Percentiles rank a stretch among this genome's conserved stretches.
phyloP scores from a whole-genome alignment of 2,797 vertebrate genomes.

The Mormyrops attenuatus region DNA sequence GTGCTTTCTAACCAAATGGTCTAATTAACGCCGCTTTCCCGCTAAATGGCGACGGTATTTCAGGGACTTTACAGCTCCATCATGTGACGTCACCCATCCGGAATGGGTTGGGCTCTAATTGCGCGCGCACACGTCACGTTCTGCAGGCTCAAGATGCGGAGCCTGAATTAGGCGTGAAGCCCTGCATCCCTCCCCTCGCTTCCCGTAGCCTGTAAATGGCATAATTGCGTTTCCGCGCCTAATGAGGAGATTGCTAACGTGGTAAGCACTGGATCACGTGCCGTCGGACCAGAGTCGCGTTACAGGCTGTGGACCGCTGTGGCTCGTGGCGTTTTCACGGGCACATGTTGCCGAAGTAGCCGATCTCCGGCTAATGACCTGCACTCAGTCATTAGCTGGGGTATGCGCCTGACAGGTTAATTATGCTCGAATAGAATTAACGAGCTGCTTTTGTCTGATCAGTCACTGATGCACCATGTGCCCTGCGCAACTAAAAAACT shows the following conservation, averaged over 20 bases:
- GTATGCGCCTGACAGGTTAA: conserved; percentile 52
- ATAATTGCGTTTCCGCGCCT: background rate
- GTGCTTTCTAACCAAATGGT: background rate
- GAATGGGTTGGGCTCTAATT: background rate
- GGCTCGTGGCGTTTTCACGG: conserved; percentile 52
- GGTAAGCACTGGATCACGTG: conserved; percentile 38
- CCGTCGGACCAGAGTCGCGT: conserved; percentile 49
- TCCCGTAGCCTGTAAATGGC: background rate
- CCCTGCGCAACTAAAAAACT: background rate
- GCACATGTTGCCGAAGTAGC: conserved; percentile 43
- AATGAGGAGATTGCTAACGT: background rate
- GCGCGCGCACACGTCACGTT: background rate
- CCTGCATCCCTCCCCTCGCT: background rate
- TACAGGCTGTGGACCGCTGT: conserved; percentile 40
- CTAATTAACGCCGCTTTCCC: background rate
- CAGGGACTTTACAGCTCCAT: background rate
- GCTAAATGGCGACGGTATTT: background rate
- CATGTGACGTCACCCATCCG: background rate
- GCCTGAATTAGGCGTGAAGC: background rate
- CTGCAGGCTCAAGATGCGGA: background rate
- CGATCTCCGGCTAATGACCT: conserved; percentile 47
- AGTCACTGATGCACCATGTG: background rate
- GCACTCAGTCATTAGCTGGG: conserved; percentile 54
- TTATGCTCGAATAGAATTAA: conserved; percentile 47
- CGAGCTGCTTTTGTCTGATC: background rate